phyloP scores from a whole-genome alignment of 2,113 vertebrate species.

The Solea senegalensis region DNA sequence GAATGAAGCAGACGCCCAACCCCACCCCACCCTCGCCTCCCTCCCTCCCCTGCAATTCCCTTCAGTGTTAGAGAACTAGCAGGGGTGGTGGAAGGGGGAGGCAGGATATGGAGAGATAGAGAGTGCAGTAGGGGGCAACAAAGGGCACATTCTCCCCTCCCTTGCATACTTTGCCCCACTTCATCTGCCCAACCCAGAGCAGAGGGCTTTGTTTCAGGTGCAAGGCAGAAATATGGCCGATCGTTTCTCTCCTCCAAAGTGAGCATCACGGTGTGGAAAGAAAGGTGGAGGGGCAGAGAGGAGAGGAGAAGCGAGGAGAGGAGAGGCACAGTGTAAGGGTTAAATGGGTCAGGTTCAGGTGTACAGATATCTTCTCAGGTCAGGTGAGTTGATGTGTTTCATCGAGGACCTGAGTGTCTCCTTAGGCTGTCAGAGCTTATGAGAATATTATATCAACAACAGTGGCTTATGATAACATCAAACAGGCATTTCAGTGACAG shows the following conservation, averaged over 20 bases:
- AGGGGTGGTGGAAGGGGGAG: conserved; percentile 64
- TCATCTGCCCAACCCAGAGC: conserved; percentile 72
- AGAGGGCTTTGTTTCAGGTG: conserved; percentile 77
- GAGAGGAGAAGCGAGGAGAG: conserved; percentile 3
- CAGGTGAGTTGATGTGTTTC: not conserved
- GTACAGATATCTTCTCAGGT: too few relatives aligned
- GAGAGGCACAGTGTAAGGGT: too few relatives aligned
- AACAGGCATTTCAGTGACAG: too few relatives aligned
- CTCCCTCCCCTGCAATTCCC: conserved; percentile 46
- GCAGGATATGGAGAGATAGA: conserved; percentile 75
- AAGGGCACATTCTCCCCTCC: conserved; percentile 81
- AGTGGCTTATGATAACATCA: too few relatives aligned
- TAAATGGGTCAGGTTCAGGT: too few relatives aligned
- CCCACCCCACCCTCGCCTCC: conserved; percentile 30
- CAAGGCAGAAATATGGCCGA: conserved; percentile 75
- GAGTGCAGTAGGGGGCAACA: conserved; percentile 72
- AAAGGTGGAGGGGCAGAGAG: conserved; percentile 39
- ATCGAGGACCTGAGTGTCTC: too few relatives aligned
- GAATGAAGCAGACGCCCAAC: conserved; percentile 87
- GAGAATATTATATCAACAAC: too few relatives aligned
- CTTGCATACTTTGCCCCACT: conserved; percentile 77
- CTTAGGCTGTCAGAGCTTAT: too few relatives aligned
- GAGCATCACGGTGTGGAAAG: conserved; percentile 73
- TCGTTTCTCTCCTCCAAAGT: conserved; percentile 73
- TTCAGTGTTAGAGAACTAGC: conserved; percentile 63